Conservation (phyloP, 2,797 vertebrate species). For the Bufotes viridis region DNA sequence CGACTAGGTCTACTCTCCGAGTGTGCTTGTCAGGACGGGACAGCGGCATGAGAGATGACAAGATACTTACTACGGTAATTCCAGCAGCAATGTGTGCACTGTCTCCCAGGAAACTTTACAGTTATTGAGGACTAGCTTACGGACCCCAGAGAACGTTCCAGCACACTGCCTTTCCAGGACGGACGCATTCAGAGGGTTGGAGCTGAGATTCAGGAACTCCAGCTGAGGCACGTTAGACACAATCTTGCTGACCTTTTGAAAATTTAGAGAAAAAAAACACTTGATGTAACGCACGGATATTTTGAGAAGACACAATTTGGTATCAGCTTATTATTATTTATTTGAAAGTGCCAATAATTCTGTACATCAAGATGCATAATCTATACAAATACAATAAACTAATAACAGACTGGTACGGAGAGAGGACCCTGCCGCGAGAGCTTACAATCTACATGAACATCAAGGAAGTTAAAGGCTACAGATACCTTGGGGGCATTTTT, state of each 20-base stretch:
- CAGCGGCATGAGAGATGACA: too few relatives aligned
- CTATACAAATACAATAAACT: too few relatives aligned
- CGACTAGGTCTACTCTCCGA: too few relatives aligned
- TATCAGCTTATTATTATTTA: not conserved
- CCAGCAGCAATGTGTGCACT: slow-evolving; percentile 88
- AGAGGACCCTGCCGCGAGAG: too few relatives aligned
- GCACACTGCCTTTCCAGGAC: slow-evolving; percentile 85
- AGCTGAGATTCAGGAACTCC: slow-evolving; percentile 97
- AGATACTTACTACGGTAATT: slow-evolving; percentile 89
- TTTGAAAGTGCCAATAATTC: too few relatives aligned
- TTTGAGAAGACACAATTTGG: not conserved
- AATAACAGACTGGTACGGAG: too few relatives aligned
- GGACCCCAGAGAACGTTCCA: slow-evolving; percentile 85
- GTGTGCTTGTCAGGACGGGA: too few relatives aligned
- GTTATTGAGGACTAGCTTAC: slow-evolving; percentile 95
- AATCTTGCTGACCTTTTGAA: slow-evolving; percentile 90
- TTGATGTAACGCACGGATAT: not conserved
- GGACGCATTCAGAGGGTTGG: slow-evolving; percentile 89
- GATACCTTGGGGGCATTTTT: too few relatives aligned
- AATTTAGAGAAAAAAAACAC: slow-evolving; percentile 9
- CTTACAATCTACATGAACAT: too few relatives aligned
- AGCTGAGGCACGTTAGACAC: slow-evolving; percentile 93
- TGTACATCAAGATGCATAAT: too few relatives aligned
- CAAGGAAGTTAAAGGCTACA: too few relatives aligned
- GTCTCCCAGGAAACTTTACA: slow-evolving; percentile 95